Percentiles rank a stretch among this genome's conserved stretches.
Evolutionary conservation across 2,888 invertebrate species (phyloP).

Genomic region (Tupiocoris notatus): DNA sequence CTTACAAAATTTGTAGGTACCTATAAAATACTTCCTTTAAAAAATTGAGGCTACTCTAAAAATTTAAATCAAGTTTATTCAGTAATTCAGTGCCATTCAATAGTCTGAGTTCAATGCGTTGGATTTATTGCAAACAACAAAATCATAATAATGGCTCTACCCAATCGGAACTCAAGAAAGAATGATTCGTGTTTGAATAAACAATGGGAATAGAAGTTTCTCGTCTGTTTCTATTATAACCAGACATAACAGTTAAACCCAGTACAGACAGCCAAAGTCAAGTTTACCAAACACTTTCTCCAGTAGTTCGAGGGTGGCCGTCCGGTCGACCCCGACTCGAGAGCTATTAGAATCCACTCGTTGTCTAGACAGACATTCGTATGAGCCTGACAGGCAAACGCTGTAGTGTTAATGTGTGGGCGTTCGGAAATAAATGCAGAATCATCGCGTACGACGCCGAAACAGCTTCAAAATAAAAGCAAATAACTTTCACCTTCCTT

Average conservation of each 20-base stretch:
- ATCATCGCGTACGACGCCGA: not conserved
- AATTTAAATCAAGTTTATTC: no score
- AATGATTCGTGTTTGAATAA: no score
- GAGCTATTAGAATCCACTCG: not conserved
- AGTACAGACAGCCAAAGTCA: not conserved
- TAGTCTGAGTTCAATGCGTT: no score
- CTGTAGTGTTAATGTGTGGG: not conserved
- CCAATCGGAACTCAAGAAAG: no score
- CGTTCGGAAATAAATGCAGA: not conserved
- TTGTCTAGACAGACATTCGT: not conserved
- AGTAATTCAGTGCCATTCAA: no score
- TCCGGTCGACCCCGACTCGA: not conserved
- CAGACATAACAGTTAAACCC: not conserved
- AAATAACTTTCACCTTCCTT: conserved; percentile 29
- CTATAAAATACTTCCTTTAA: no score
- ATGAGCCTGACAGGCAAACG: not conserved
- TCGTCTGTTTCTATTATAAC: no score
- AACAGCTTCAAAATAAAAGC: conserved; percentile 20
- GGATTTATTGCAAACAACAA: no score
- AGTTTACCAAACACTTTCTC: not conserved
- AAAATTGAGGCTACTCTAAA: no score
- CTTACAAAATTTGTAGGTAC: no score
- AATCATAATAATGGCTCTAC: no score
- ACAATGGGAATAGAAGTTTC: no score
- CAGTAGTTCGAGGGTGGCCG: not conserved